Evolutionary conservation across 2,888 invertebrate genomes (phyloP).

Genomic region (Cephus runcator): DNA sequence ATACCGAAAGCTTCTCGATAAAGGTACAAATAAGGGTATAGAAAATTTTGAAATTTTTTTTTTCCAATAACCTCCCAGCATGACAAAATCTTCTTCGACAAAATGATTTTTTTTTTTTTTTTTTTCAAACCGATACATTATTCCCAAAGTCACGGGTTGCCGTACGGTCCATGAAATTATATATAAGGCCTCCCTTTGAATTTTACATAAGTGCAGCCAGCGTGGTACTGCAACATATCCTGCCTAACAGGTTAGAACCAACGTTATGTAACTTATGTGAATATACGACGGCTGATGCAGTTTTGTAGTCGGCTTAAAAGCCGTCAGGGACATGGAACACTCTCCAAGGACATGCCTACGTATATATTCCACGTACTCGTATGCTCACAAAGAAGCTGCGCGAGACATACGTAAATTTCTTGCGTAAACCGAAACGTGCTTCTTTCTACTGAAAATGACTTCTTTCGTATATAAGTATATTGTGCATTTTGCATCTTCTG

Average conservation of each 20-base stretch:
- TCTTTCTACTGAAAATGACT: not conserved
- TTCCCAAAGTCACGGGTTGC: not conserved
- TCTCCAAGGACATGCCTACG: not conserved
- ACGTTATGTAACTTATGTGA: not conserved
- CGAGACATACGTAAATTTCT: not conserved
- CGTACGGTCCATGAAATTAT: not conserved
- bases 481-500: not conserved
- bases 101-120: not conserved
- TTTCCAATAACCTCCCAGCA: not conserved
- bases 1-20: not conserved
- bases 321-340: not conserved
- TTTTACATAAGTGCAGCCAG: not conserved
- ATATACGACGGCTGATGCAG: not conserved
- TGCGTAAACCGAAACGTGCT: not conserved
- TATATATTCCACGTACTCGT: not conserved
- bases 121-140: not conserved
- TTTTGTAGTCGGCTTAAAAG: not conserved
- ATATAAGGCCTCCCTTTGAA: not conserved
- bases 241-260: not conserved
- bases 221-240: not conserved
- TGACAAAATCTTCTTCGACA: not conserved
- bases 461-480: not conserved
- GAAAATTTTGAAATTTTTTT: not conserved
- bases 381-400: not conserved
- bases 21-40: not conserved